Evolutionary conservation across 2,888 invertebrate genomes (phyloP), one percentile per base, ranked within the genome.

Genomic region (Pollenia angustigena): DNA sequence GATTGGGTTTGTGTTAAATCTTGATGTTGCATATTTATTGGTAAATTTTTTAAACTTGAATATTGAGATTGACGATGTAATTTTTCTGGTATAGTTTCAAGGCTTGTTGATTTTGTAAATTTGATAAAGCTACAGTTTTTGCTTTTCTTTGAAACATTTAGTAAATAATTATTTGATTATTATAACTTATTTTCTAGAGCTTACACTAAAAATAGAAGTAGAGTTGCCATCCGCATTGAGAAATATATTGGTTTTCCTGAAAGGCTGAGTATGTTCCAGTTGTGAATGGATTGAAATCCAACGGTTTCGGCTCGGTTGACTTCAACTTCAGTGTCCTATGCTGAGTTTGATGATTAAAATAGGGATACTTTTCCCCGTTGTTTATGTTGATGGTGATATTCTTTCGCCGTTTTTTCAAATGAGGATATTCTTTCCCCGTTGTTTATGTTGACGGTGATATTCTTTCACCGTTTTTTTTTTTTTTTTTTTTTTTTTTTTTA

Each of bases 81-180:
- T 56, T 56, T 16, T 56, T 56, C 56, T 56, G 16, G 56, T 56
- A 66, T 66, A 48, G 10, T 46, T 66, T 66, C 48, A 23, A 48
- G 14, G 32, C 11, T 66, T 68, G 52, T 52, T 68, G 14, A 60
- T 60, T 32, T 32, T 32, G 40, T 40, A 60, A 40, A 60, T 68
- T 68, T 52, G 68, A 52, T 68, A 68, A 52, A 10, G 52, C 40
- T 40, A 52, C 14, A 52, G 32, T 68, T 68, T 52, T 32, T 40
- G 68, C 68, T 40, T 52, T 68, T 52, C 68, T 52, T 68, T 50
- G 50, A 50, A 68, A 16, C 68, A 68, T 68, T 50, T 50, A 52
- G 9, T 16, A 14, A 66, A 66, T 40, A 40, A 32, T 60, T 60
- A 11, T 66, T 66, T 66, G 23, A 18, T 46, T 32, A n/a, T 14